Evolutionary conservation across 2,888 invertebrate species (phyloP), one percentile per base, ranked within the genome.

Genomic region (Litoditis marina): DNA sequence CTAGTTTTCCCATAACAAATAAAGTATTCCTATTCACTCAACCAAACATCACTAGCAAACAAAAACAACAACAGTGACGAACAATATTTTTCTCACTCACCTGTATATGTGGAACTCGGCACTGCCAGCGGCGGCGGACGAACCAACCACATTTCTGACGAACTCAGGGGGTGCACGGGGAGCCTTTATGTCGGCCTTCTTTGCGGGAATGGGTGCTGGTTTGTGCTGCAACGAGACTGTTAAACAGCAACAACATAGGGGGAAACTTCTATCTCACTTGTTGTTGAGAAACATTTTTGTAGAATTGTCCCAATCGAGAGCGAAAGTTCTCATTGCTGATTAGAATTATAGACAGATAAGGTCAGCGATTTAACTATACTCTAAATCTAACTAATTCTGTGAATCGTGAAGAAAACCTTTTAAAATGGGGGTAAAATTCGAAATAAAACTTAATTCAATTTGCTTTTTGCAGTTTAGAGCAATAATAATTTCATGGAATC

Each of bases 101-200:
- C 85, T 96, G 95, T 85, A 98, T 95, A 96, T 95, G 84, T 98
- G 96, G 85, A 98, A 98, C 85, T 98, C 98, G 8, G 98, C 96
- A 66, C 94, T 94, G 1, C 98, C 98, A 34, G 96, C 98, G 22
- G 98, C 98, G 31, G 98, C 98, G 86, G 94, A 94, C 0, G 95
- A 96, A n/a, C 96, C 96, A 93, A 96, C 96, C 2, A 96, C 94
- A 88, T 98, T 98, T 61, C 95, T 87, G 6, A 96, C 94, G 85
- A 96, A 96, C 83, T 94, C 94, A 5, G 92, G 91, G 13, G 92
- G 90, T 47, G 89, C 87, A 3, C 92, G 89, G 54, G 90, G 88
- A 73, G 87, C 88, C 82, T 64, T 47, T 13, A 74, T 22, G 7
- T 64, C 90, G 90, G 64, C 90, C 89, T 83, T 89, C 90, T 0